phyloP scores from a whole-genome alignment of 2,113 vertebrate species.

The Mionectes macconnelli region DNA sequence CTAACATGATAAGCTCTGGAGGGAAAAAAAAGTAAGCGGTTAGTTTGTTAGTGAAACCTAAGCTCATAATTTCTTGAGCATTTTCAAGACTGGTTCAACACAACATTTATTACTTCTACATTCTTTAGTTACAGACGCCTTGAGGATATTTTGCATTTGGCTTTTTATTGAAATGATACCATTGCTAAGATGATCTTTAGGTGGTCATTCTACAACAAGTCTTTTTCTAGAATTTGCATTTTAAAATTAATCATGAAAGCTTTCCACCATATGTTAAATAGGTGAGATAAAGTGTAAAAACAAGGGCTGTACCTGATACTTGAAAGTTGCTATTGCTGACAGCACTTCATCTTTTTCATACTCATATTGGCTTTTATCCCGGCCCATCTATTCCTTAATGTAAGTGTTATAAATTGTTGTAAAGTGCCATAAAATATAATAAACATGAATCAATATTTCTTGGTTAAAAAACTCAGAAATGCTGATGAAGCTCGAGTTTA shows the following conservation, averaged over 20 bases:
- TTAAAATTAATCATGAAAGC: conserved; percentile 35
- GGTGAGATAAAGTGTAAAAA: conserved; percentile 63
- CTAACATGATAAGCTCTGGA: background rate
- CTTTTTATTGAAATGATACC: background rate
- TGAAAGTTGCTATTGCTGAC: conserved; percentile 71
- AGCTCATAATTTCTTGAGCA: background rate
- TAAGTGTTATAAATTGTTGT: conserved; percentile 81
- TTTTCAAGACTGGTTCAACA: background rate
- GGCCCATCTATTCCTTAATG: conserved; percentile 79
- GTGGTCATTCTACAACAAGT: background rate
- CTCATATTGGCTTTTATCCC: conserved; percentile 75
- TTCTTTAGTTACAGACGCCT: background rate
- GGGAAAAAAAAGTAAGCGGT: background rate
- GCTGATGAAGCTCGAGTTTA: conserved; percentile 73
- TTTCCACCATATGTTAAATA: conserved; percentile 39
- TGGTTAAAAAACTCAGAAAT: conserved; percentile 78
- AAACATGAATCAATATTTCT: conserved; percentile 82
- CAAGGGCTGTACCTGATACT: conserved; percentile 59
- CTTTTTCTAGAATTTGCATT: background rate
- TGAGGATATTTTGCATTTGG: background rate
- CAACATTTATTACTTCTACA: background rate
- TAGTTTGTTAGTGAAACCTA: background rate
- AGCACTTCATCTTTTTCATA: conserved; percentile 74
- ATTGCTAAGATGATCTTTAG: background rate
- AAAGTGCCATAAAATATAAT: conserved; percentile 78